Conservation (phyloP, 2,797 vertebrate genomes). For the Apogon hyalosoma region DNA sequence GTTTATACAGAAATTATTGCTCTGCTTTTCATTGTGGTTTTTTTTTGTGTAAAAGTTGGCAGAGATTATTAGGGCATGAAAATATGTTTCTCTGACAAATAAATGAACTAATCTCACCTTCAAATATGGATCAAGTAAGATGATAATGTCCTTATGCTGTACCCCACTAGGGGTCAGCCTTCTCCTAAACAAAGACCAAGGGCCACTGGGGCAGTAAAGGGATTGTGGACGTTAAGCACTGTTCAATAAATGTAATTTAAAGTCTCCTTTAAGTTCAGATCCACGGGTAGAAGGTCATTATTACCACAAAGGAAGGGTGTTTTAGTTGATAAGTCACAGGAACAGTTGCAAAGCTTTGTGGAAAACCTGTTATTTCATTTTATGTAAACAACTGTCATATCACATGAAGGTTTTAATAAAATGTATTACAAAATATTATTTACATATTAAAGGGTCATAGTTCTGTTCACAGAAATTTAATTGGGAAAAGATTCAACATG, state of each 20-base stretch:
- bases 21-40: not conserved
- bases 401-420: not conserved
- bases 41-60: not conserved
- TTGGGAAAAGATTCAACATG: not conserved
- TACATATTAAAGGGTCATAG: not conserved
- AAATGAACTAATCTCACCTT: not conserved
- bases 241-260: conserved; percentile 22
- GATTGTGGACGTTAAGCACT: conserved; percentile 9
- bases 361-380: not conserved
- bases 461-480: not conserved
- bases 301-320: conserved; percentile 12
- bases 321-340: not conserved
- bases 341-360: not conserved
- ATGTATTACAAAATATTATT: not conserved
- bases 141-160: conserved; percentile 27
- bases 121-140: not conserved
- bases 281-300: conserved; percentile 38
- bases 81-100: not conserved
- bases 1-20: not conserved
- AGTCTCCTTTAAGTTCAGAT: conserved; percentile 1
- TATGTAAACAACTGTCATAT: not conserved
- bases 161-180: conserved; percentile 73
- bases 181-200: conserved; percentile 46
- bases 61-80: conserved; percentile 1
- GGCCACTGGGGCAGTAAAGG: not conserved